Conservation (phyloP, 30 jellyfish, hydroid and myxozoan genomes). For the Aurelia coerulea region DNA sequence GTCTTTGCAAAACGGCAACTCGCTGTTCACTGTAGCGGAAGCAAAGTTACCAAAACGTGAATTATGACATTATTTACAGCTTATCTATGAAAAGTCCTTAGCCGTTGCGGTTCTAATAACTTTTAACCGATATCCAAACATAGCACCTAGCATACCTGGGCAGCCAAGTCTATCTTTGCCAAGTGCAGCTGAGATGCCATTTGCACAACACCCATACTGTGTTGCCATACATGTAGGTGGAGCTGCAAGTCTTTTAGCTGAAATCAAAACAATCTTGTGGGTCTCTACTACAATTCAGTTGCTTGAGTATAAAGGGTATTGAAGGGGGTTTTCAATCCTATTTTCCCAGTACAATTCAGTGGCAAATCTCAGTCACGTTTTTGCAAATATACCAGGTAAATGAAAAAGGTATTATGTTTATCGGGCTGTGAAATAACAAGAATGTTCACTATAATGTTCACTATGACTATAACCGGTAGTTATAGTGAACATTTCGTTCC, state of each 20-base stretch:
- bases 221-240: conserved; percentile 45
- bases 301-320: not conserved
- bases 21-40: too few relatives aligned
- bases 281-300: not conserved
- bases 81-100: not conserved
- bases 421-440: not conserved
- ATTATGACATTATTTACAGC: not conserved
- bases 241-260: conserved; percentile 57
- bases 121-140: not conserved
- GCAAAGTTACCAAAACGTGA: too few relatives aligned
- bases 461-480: too few relatives aligned
- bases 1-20: too few relatives aligned
- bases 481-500: too few relatives aligned
- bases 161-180: conserved; percentile 68
- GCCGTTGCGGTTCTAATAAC: not conserved
- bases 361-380: not conserved
- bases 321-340: not conserved
- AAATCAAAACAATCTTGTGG: not conserved
- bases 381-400: not conserved
- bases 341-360: not conserved
- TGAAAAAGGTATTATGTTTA: not conserved
- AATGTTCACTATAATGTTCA: too few relatives aligned
- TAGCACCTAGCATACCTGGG: conserved; percentile 46
- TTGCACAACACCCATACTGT: conserved; percentile 70
- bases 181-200: conserved; percentile 53